Conservation (phyloP, 2,888 invertebrate genomes). For the Drosophila planitibia region DNA sequence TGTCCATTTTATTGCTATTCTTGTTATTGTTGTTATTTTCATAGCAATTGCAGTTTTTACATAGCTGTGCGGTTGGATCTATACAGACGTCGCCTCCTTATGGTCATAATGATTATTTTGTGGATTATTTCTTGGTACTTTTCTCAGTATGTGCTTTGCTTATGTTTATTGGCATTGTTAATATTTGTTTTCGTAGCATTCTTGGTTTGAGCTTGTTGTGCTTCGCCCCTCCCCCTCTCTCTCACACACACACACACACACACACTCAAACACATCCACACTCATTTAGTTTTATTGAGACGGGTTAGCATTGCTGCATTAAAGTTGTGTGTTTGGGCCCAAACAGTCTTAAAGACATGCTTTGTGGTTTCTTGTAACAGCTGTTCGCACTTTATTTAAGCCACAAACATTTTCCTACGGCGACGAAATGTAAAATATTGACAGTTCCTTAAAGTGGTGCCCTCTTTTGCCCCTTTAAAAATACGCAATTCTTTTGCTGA, state of each 20-base stretch:
- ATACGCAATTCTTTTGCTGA: conserved; percentile 16
- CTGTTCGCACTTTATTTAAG: conserved; percentile 24
- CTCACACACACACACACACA: conserved; percentile 13
- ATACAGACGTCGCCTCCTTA: conserved; percentile 52
- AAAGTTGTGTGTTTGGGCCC: conserved; percentile 22
- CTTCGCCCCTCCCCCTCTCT: conserved; percentile 23
- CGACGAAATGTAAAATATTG: conserved; percentile 37
- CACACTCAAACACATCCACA: conserved; percentile 3
- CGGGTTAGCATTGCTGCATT: conserved; percentile 21
- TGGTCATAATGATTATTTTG: conserved; percentile 76
- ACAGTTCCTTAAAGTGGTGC: conserved; percentile 7
- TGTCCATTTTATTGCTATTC: conserved; percentile 42
- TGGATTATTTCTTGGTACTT: conserved; percentile 66
- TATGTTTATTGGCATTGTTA: conserved; percentile 77
- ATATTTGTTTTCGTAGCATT: conserved; percentile 69
- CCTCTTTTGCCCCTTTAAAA: background rate
- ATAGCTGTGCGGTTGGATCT: conserved; percentile 48
- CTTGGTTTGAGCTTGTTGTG: conserved; percentile 51
- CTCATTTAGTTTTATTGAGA: conserved; percentile 56
- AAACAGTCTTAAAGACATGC: conserved; percentile 34
- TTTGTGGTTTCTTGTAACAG: conserved; percentile 29
- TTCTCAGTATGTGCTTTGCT: conserved; percentile 50
- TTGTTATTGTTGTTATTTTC: conserved; percentile 56
- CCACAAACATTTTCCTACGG: conserved; percentile 18
- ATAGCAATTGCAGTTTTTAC: conserved; percentile 74